Conservation (phyloP, 2,888 invertebrate species). For the Protodeltote pygarga region DNA sequence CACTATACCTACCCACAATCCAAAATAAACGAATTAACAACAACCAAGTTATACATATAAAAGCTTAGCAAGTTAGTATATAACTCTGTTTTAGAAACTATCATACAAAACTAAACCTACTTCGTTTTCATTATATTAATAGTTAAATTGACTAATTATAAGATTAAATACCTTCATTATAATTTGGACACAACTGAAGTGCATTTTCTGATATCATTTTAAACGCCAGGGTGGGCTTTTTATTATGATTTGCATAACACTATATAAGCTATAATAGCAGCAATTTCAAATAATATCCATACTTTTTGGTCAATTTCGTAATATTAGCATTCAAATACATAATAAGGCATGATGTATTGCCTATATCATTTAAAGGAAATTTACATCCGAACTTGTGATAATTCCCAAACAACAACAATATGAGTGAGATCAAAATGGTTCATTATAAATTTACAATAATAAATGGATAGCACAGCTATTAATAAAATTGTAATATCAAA, state of each 20-base stretch:
- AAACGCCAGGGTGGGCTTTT: slow-evolving; percentile 59
- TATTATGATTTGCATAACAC: slow-evolving; percentile 60
- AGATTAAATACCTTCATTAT: slow-evolving; percentile 69
- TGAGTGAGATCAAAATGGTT: slow-evolving; percentile 78
- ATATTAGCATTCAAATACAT: slow-evolving; percentile 64
- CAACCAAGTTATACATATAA: slow-evolving; percentile 78
- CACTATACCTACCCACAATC: slow-evolving; percentile 76
- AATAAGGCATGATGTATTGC: slow-evolving; percentile 75
- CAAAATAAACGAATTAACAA: slow-evolving; percentile 71
- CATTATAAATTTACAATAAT: slow-evolving; percentile 62
- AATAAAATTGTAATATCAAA: slow-evolving; percentile 47
- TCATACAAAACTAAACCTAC: slow-evolving; percentile 73
- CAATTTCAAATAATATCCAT: slow-evolving; percentile 64
- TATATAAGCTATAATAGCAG: slow-evolving; percentile 71
- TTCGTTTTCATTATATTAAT: slow-evolving; percentile 66
- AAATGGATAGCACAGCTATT: slow-evolving; percentile 53
- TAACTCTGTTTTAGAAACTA: slow-evolving; percentile 65
- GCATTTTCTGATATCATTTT: slow-evolving; percentile 53
- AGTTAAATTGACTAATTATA: slow-evolving; percentile 79
- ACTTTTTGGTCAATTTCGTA: slow-evolving; percentile 76
- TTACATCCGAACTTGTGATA: slow-evolving; percentile 57
- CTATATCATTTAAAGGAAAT: slow-evolving; percentile 62
- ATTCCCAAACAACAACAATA: slow-evolving; percentile 68
- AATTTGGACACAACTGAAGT: slow-evolving; percentile 75
- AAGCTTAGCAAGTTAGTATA: slow-evolving; percentile 71